Conservation (phyloP, 2,888 invertebrate genomes). For the Eupithecia subumbrata region DNA sequence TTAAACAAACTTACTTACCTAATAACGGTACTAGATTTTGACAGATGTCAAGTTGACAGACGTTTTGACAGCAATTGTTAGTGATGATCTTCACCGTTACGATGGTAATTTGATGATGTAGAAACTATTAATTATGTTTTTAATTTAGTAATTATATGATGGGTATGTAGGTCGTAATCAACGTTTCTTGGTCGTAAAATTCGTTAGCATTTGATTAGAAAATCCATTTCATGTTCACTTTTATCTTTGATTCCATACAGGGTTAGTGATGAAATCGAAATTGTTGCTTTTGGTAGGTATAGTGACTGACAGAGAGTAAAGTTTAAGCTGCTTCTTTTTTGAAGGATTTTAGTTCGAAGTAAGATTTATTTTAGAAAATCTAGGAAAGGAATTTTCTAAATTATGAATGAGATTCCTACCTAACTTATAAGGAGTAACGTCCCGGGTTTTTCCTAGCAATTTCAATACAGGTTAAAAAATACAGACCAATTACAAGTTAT, state of each 20-base stretch:
- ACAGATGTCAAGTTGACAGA: slow-evolving; percentile 63
- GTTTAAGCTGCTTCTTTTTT: neutral
- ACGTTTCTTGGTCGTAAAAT: slow-evolving; percentile 5
- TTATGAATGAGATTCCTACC: neutral
- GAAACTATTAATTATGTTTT: slow-evolving; percentile 10
- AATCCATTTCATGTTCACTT: neutral
- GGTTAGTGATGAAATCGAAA: neutral
- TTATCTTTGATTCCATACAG: neutral
- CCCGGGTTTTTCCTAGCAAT: neutral
- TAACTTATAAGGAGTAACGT: neutral
- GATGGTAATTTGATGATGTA: slow-evolving; percentile 17
- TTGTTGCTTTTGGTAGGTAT: neutral
- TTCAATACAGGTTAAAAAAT: neutral
- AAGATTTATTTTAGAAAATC: neutral
- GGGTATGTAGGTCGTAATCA: slow-evolving; percentile 12
- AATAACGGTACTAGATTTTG: slow-evolving; percentile 44
- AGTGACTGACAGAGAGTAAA: neutral
- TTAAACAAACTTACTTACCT: neutral
- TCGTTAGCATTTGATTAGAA: neutral
- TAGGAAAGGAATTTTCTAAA: neutral
- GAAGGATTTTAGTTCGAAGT: neutral
- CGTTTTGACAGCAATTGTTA: slow-evolving; percentile 51
- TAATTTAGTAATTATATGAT: slow-evolving; percentile 18
- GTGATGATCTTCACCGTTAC: slow-evolving; percentile 33
- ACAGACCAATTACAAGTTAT: too few relatives aligned